Conservation (phyloP, 2,888 invertebrate genomes). For the Drosophila borborema region DNA sequence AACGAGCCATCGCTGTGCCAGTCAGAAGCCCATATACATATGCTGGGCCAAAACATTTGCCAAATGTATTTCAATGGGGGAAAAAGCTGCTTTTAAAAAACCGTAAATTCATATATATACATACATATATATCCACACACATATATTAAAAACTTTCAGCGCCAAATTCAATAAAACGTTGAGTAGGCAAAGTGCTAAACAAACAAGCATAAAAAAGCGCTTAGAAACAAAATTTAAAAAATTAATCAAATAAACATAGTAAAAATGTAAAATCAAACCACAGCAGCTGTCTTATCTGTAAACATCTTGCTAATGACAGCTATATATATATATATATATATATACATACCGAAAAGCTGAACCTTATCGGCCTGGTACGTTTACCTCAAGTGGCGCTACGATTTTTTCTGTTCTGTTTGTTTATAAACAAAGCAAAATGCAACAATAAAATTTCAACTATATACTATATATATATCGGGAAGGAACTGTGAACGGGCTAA, state of each 20-base stretch:
- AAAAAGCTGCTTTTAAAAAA: slow-evolving; percentile 6
- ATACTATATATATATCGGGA: neutral
- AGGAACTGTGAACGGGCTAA: neutral
- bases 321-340: slow-evolving; percentile 1
- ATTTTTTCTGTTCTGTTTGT: slow-evolving; percentile 33
- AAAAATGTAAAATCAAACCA: neutral
- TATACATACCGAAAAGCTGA: neutral
- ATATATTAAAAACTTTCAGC: neutral
- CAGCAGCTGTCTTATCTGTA: slow-evolving; percentile 12
- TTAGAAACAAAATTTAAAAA: neutral
- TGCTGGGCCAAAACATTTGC: neutral
- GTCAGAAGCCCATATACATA: slow-evolving; percentile 14
- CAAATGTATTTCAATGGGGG: slow-evolving; percentile 6
- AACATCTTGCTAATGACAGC: slow-evolving; percentile 21
- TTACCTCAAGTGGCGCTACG: slow-evolving; percentile 31
- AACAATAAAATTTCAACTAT: slow-evolving; percentile 9
- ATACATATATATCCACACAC: neutral
- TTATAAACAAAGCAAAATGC: slow-evolving; percentile 58
- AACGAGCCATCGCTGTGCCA: neutral
- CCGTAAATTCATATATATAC: neutral
- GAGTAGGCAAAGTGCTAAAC: neutral
- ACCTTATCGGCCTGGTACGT: slow-evolving; percentile 28
- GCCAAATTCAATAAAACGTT: neutral
- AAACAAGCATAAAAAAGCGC: neutral
- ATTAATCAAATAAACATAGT: neutral